Evolutionary conservation across 2,888 invertebrate species (phyloP).

Genomic region (Sympetrum striolatum): DNA sequence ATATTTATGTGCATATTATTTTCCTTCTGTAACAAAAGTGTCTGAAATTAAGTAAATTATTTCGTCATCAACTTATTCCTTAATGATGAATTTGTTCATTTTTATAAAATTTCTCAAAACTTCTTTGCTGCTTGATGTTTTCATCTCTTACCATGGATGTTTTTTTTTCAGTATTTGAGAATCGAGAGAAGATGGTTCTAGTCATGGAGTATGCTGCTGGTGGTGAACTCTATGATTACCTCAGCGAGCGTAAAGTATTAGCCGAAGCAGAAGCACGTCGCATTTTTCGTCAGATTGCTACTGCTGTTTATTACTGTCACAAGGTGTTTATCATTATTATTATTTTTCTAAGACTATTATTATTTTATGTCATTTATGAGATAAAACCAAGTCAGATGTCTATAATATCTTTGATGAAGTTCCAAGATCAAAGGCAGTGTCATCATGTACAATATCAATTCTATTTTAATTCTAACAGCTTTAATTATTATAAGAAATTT

Average conservation of each 20-base stretch:
- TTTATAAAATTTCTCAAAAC: background rate
- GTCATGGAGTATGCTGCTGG: constrained; percentile 99
- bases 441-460: too few relatives aligned
- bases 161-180: constrained; percentile 89
- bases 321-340: constrained; percentile 63
- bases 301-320: constrained; percentile 97
- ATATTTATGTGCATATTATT: too few relatives aligned
- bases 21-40: too few relatives aligned
- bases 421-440: too few relatives aligned
- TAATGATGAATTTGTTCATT: background rate
- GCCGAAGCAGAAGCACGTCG: constrained; percentile 91
- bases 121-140: background rate
- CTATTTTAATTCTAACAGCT: too few relatives aligned
- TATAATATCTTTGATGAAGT: too few relatives aligned
- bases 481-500: too few relatives aligned
- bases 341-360: too few relatives aligned
- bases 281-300: constrained; percentile 95
- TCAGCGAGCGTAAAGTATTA: constrained; percentile 89
- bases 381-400: too few relatives aligned
- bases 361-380: too few relatives aligned
- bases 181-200: constrained; percentile 98
- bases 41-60: too few relatives aligned
- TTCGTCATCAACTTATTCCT: background rate
- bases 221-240: constrained; percentile 96
- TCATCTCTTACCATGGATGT: constrained; percentile 47